These are phyloP conservation scores for Sorex fumeus DNA, from an alignment of 2,113 vertebrate species.

Conservation along the genomic window DNA sequence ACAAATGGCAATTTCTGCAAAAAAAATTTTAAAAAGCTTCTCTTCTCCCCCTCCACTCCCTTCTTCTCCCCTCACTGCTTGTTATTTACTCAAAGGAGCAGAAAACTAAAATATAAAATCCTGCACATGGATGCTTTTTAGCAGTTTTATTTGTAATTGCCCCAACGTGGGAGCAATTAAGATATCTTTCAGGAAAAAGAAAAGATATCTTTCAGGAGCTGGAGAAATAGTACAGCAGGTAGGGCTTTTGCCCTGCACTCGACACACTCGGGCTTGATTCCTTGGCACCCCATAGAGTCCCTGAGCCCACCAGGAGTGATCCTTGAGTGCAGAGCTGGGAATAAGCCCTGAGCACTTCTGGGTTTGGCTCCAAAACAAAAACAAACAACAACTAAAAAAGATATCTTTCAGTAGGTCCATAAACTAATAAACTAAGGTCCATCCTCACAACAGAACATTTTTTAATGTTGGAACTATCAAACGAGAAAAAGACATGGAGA, in stretches of 20 bases:
- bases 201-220: neutral
- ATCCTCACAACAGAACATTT: neutral
- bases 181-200: no score
- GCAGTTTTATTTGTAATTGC: neutral
- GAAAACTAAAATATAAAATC: neutral
- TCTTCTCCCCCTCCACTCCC: no score
- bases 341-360: no score
- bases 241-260: no score
- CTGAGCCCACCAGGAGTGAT: no score
- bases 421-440: constrained; percentile 20
- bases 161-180: constrained; percentile 40
- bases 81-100: neutral
- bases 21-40: no score
- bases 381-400: no score
- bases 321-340: no score
- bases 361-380: no score
- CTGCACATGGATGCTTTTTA: neutral
- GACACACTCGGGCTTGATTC: no score
- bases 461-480: neutral
- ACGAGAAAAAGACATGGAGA: neutral
- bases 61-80: neutral
- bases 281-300: no score
- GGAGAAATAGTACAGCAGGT: neutral
- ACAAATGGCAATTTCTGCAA: no score
- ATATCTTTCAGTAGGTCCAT: neutral